These are phyloP conservation scores for Holcopasites calliopsidis DNA, from an alignment of 1,140 invertebrate genomes.

Conservation along the genomic window DNA sequence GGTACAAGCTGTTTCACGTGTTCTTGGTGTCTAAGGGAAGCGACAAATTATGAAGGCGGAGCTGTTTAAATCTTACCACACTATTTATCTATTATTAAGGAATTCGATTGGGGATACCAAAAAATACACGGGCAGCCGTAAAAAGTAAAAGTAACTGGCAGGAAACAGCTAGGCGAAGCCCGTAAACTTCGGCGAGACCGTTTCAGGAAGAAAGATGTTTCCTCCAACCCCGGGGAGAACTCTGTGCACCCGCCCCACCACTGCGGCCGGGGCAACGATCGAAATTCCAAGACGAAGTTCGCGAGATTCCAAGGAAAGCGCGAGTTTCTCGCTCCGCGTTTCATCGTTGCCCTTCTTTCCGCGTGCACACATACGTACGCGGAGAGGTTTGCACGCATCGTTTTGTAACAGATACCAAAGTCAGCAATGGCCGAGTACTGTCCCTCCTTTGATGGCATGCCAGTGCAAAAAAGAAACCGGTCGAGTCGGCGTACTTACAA, in stretches of 20 bases:
- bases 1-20: no score
- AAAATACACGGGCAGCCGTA: slow-evolving; percentile 1
- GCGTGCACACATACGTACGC: background rate
- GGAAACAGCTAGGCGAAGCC: slow-evolving; percentile 15
- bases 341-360: slow-evolving; percentile 19
- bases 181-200: slow-evolving; percentile 14
- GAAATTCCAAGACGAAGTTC: slow-evolving; percentile 43
- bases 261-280: slow-evolving; percentile 12
- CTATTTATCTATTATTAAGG: no score
- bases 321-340: slow-evolving; percentile 16
- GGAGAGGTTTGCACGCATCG: slow-evolving; percentile 34
- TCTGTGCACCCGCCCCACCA: background rate
- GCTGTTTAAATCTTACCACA: no score
- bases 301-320: slow-evolving; percentile 37
- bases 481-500: slow-evolving; percentile 61
- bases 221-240: background rate
- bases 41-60: no score
- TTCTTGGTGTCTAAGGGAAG: no score
- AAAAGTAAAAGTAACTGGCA: slow-evolving; percentile 42
- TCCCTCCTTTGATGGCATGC: slow-evolving; percentile 50
- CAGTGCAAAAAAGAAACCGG: slow-evolving; percentile 59
- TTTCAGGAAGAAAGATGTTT: slow-evolving; percentile 34
- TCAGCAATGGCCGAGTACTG: slow-evolving; percentile 52
- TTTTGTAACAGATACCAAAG: slow-evolving; percentile 47
- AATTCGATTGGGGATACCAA: no score